phyloP scores from a whole-genome alignment of 2,888 invertebrate species.

The Xestobium rufovillosum region DNA sequence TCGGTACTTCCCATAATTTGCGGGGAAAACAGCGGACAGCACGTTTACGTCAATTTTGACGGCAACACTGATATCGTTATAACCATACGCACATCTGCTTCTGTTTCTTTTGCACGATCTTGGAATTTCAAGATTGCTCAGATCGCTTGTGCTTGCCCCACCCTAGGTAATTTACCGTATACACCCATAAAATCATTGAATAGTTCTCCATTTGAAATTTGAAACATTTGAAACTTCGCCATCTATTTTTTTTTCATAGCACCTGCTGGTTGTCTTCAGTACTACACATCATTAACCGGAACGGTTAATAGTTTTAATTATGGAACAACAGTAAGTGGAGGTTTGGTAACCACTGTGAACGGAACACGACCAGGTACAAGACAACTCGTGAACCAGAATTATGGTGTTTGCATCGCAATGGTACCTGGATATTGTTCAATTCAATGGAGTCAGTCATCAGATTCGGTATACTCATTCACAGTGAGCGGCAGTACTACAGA shows the following conservation, averaged over 20 bases:
- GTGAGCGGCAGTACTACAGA: slow-evolving; percentile 62
- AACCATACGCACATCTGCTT: slow-evolving; percentile 55
- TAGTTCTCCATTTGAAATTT: no score
- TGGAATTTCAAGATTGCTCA: slow-evolving; percentile 73
- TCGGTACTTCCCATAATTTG: slow-evolving; percentile 68
- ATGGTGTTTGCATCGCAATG: slow-evolving; percentile 71
- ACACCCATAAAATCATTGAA: not conserved
- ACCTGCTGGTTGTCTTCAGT: slow-evolving; percentile 72
- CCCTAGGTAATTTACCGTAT: slow-evolving; percentile 55
- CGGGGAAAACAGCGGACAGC: slow-evolving; percentile 74
- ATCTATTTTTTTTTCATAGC: slow-evolving; percentile 52
- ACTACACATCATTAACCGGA: slow-evolving; percentile 55
- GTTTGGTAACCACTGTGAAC: slow-evolving; percentile 15
- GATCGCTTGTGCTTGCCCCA: slow-evolving; percentile 63
- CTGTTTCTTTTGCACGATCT: slow-evolving; percentile 54
- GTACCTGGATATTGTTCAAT: slow-evolving; percentile 67
- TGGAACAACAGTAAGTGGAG: slow-evolving; percentile 46
- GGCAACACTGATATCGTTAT: slow-evolving; percentile 60
- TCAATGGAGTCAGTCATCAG: slow-evolving; percentile 50
- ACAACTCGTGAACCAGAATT: slow-evolving; percentile 63
- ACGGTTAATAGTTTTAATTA: slow-evolving; percentile 72
- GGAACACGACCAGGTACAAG: slow-evolving; percentile 51
- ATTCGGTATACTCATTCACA: slow-evolving; percentile 57
- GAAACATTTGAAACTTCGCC: no score
- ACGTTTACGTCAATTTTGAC: slow-evolving; percentile 68